These are phyloP conservation scores for Pelagia noctiluca DNA, from an alignment of 30 jellyfish, hydroid and myxozoan species.

Conservation along the genomic window DNA sequence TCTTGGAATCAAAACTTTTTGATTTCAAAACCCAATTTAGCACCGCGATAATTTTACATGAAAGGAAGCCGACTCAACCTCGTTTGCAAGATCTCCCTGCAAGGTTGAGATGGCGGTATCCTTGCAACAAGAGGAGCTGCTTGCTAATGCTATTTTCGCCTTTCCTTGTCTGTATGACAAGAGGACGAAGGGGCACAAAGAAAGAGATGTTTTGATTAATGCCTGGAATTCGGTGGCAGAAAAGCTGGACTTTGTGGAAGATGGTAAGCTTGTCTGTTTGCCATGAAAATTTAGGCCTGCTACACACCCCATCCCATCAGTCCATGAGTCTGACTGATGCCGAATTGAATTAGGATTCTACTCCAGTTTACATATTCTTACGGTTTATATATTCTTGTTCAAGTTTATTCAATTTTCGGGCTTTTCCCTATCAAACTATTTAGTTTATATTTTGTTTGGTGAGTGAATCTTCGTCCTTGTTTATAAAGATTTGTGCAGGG, in stretches of 20 bases:
- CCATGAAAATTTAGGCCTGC: too few species aligned
- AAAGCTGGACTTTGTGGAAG: constrained; percentile 22
- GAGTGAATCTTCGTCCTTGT: constrained; percentile 27
- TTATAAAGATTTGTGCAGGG: constrained; percentile 29
- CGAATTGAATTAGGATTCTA: too few species aligned
- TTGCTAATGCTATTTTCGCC: constrained; percentile 5
- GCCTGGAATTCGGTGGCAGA: constrained; percentile 32
- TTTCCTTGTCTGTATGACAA: constrained; percentile 25
- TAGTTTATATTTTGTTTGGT: not conserved
- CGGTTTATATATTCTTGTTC: constrained; percentile 19
- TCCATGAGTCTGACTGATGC: too few species aligned
- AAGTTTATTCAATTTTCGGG: constrained; percentile 29
- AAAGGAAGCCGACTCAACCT: too few species aligned
- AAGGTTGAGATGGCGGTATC: too few species aligned
- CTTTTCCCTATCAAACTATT: constrained; percentile 31
- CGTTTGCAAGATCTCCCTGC: too few species aligned
- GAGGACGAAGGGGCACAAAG: constrained; percentile 26
- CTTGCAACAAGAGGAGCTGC: constrained; percentile 19
- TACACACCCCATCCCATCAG: too few species aligned
- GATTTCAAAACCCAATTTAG: too few species aligned
- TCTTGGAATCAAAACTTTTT: too few species aligned
- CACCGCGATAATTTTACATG: too few species aligned
- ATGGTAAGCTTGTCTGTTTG: too few species aligned
- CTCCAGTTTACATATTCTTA: too few species aligned
- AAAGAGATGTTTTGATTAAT: constrained; percentile 27